Evolutionary conservation across 2,797 vertebrate genomes (phyloP).

Genomic region (Falco concolor): DNA sequence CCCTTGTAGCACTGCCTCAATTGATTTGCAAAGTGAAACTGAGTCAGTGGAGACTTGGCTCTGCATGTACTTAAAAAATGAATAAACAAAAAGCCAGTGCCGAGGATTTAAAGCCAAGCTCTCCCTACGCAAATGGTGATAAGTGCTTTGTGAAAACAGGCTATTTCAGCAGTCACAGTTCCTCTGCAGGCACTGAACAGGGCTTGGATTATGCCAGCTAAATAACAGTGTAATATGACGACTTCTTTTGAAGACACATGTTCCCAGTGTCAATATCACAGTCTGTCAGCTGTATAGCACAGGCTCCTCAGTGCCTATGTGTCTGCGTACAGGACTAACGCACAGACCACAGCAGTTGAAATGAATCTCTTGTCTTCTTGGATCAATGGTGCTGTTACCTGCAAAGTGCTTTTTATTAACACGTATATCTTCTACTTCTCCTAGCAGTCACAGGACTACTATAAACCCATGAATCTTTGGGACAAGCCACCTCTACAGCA

Average conservation of each 20-base stretch:
- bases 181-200: not conserved
- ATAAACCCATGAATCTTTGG: not conserved
- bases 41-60: not conserved
- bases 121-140: not conserved
- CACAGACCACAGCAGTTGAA: not conserved
- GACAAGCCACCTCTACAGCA: not conserved
- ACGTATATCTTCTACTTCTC: not conserved
- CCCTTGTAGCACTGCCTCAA: not conserved
- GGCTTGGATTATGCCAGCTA: not conserved
- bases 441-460: not conserved
- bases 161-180: not conserved
- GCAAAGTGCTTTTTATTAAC: not conserved
- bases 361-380: not conserved
- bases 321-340: not conserved
- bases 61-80: not conserved
- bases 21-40: constrained; percentile 2
- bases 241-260: not conserved
- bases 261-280: not conserved
- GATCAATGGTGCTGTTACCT: not conserved
- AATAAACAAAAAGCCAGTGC: not conserved
- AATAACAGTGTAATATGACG: not conserved
- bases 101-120: not conserved
- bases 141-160: not conserved
- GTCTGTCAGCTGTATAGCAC: not conserved
- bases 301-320: not conserved